These are phyloP conservation scores for Periophthalmus modestus DNA, from an alignment of 2,113 vertebrate species.

Conservation along the genomic window DNA sequence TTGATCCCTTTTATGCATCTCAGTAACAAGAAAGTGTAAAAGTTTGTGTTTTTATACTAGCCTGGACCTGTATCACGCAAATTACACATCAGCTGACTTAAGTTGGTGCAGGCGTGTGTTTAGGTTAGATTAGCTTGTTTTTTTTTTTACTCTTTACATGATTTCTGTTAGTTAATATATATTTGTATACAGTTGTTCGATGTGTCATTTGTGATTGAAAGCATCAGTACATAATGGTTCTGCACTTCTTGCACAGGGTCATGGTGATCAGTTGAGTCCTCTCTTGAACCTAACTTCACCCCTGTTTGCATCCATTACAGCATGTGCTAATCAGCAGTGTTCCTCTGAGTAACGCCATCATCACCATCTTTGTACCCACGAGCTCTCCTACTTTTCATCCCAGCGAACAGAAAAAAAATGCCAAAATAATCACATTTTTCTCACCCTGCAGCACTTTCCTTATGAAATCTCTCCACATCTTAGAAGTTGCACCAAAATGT, in stretches of 20 bases:
- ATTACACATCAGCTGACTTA: no score
- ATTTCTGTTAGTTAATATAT: no score
- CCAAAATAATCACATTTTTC: slow-evolving; percentile 57
- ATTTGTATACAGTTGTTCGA: no score
- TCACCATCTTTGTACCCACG: slow-evolving; percentile 25
- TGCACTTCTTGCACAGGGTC: not conserved
- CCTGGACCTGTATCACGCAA: no score
- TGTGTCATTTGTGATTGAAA: not conserved
- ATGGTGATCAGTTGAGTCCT: not conserved
- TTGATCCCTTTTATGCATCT: no score
- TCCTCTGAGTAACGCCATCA: slow-evolving; percentile 17
- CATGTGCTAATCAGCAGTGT: slow-evolving; percentile 28
- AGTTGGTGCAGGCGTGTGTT: no score
- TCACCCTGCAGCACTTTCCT: slow-evolving; percentile 31
- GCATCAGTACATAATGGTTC: not conserved
- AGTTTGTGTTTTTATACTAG: no score
- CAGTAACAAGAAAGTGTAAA: no score
- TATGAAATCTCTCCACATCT: slow-evolving; percentile 62
- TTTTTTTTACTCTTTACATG: no score
- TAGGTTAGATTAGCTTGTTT: no score
- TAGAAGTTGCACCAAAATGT: slow-evolving; percentile 62
- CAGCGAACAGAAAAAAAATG: slow-evolving; percentile 43
- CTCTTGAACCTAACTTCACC: slow-evolving; percentile 18
- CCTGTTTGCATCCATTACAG: slow-evolving; percentile 41
- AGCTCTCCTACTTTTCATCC: slow-evolving; percentile 33